These are phyloP conservation scores for Bombus huntii DNA, from an alignment of 1,140 invertebrate genomes.

Conservation along the genomic window DNA sequence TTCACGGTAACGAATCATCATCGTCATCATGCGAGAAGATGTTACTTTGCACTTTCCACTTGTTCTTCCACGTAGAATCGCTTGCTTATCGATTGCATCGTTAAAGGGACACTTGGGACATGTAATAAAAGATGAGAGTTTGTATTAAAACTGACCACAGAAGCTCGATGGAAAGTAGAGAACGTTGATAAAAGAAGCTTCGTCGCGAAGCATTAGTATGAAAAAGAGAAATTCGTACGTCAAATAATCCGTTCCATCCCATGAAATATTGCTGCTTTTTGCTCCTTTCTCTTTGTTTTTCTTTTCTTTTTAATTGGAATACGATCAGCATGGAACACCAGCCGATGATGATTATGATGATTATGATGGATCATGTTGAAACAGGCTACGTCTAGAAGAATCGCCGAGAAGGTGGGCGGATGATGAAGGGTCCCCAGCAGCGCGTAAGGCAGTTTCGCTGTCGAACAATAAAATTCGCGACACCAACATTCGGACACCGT, in stretches of 20 bases:
- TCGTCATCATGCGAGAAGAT: too few relatives aligned
- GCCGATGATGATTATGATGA: background rate
- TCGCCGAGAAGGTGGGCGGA: background rate
- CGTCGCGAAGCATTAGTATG: background rate
- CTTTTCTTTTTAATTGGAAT: background rate
- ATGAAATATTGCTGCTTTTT: background rate
- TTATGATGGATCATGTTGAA: background rate
- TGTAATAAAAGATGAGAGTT: background rate
- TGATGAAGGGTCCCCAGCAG: conserved; percentile 17
- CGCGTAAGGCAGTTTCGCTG: conserved; percentile 45
- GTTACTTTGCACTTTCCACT: too few relatives aligned
- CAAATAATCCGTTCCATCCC: background rate
- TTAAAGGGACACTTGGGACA: too few relatives aligned
- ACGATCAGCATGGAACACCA: background rate
- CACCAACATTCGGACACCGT: background rate
- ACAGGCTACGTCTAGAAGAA: background rate
- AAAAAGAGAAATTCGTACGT: background rate
- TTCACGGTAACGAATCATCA: too few relatives aligned
- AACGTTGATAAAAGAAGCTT: background rate
- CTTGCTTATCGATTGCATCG: too few relatives aligned
- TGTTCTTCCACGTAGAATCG: too few relatives aligned
- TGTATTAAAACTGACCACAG: background rate
- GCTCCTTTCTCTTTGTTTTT: background rate
- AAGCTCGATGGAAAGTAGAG: background rate
- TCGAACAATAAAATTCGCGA: conserved; percentile 14